These are phyloP conservation scores for Drosophila pachea DNA, from an alignment of 1,140 invertebrate genomes.

Conservation along the genomic window DNA sequence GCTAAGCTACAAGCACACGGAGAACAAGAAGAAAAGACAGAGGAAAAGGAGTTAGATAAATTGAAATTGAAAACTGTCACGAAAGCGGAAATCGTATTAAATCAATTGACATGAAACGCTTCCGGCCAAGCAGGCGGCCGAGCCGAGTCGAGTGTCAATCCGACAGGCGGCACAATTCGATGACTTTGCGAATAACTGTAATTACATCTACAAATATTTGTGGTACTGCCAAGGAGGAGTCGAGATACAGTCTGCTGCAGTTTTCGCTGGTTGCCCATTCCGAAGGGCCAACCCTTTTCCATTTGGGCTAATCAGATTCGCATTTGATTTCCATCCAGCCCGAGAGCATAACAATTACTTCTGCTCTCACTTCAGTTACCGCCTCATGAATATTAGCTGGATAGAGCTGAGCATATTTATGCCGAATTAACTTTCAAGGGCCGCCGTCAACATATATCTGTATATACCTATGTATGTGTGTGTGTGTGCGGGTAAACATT, in stretches of 20 bases:
- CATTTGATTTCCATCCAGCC: no score
- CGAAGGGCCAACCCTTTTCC: no score
- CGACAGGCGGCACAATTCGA: no score
- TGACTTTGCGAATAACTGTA: no score
- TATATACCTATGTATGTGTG: no score
- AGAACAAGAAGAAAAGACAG: background rate
- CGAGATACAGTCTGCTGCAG: no score
- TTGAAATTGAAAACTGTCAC: slow-evolving; percentile 48
- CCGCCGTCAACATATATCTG: background rate
- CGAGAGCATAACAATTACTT: background rate
- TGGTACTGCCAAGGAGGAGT: no score
- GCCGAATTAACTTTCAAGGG: background rate
- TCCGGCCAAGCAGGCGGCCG: slow-evolving; percentile 32
- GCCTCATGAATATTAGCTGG: background rate
- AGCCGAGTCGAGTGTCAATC: no score
- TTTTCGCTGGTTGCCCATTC: no score
- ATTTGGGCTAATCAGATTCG: no score
- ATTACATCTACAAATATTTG: background rate
- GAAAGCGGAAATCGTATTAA: slow-evolving; percentile 49
- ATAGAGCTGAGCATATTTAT: background rate
- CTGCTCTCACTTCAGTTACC: background rate
- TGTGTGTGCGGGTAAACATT: no score
- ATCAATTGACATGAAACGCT: slow-evolving; percentile 54
- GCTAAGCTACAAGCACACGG: slow-evolving; percentile 52
- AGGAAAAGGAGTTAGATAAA: slow-evolving; percentile 25